Evolutionary conservation across 1,140 invertebrate genomes (phyloP).

Genomic region (Drosophila leontia): DNA sequence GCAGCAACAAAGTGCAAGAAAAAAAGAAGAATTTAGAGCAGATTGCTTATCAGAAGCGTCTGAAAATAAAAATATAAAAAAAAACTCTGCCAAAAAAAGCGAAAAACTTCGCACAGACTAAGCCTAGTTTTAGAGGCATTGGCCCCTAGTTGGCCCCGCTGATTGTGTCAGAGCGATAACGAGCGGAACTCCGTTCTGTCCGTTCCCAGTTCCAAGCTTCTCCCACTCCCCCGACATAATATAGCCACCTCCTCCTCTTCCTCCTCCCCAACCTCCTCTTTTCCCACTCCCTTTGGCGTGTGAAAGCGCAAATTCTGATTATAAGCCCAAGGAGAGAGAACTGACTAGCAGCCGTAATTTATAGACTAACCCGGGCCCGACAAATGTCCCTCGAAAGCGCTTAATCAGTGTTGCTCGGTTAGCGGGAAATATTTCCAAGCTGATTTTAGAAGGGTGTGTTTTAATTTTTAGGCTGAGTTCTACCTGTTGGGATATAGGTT

Average conservation of each 20-base stretch:
- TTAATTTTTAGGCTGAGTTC: too few relatives aligned
- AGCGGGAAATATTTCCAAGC: neutral
- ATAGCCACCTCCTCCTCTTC: neutral
- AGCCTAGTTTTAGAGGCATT: constrained; percentile 67
- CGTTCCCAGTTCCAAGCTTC: constrained; percentile 21
- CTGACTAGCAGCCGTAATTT: constrained; percentile 72
- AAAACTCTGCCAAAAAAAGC: constrained; percentile 9
- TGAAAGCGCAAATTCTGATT: constrained; percentile 82
- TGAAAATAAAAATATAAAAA: constrained; percentile 8
- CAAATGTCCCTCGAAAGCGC: constrained; percentile 39
- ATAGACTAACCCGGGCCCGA: constrained; percentile 64
- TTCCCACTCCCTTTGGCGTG: constrained; percentile 55
- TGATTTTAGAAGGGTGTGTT: too few relatives aligned
- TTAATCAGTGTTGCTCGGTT: constrained; percentile 23
- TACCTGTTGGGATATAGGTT: too few relatives aligned
- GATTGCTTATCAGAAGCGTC: constrained; percentile 67
- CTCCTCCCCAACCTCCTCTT: neutral
- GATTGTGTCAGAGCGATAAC: constrained; percentile 76
- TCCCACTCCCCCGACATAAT: constrained; percentile 6
- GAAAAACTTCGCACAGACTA: constrained; percentile 47
- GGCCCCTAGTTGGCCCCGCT: constrained; percentile 55
- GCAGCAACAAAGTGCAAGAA: constrained; percentile 27
- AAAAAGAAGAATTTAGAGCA: constrained; percentile 73
- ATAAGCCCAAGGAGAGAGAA: constrained; percentile 60
- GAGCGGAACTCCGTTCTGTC: constrained; percentile 58